Conservation (phyloP, 2,888 invertebrate genomes). For the Pristionchus japonicus region DNA sequence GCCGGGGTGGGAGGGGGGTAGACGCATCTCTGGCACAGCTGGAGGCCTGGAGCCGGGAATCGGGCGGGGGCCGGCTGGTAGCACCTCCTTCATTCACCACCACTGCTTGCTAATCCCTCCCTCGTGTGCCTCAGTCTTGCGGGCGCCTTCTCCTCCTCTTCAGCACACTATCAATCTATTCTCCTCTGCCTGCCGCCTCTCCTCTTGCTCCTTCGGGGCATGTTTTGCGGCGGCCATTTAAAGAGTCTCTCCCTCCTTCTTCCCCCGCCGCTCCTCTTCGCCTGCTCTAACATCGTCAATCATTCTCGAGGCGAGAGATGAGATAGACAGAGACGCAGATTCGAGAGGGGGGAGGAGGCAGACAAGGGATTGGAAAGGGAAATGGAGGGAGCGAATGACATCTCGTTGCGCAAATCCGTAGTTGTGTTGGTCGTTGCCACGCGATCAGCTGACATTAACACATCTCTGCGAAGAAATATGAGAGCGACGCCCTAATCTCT, state of each 20-base stretch:
- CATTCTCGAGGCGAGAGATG: neutral
- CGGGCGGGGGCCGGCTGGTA: neutral
- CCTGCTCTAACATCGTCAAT: conserved; percentile 23
- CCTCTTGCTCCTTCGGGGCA: neutral
- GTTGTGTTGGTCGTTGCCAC: neutral
- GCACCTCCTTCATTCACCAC: neutral
- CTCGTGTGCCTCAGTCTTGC: neutral
- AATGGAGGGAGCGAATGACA: neutral
- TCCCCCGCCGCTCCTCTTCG: neutral
- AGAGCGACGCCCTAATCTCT: neutral
- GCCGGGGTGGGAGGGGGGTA: neutral
- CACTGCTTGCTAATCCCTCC: neutral
- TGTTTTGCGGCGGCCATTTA: neutral
- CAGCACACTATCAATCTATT: conserved; percentile 5
- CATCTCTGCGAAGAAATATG: neutral
- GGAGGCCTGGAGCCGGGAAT: neutral
- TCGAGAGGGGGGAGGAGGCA: neutral
- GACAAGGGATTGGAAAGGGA: neutral
- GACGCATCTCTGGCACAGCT: neutral
- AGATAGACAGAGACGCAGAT: neutral
- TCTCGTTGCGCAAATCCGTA: neutral
- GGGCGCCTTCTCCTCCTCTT: neutral
- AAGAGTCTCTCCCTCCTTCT: neutral
- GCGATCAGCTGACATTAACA: neutral
- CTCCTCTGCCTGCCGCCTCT: no score